Evolutionary conservation across 2,113 vertebrate genomes (phyloP), one percentile per base, ranked within the genome.

Genomic region (Phyllopteryx taeniolatus): DNA sequence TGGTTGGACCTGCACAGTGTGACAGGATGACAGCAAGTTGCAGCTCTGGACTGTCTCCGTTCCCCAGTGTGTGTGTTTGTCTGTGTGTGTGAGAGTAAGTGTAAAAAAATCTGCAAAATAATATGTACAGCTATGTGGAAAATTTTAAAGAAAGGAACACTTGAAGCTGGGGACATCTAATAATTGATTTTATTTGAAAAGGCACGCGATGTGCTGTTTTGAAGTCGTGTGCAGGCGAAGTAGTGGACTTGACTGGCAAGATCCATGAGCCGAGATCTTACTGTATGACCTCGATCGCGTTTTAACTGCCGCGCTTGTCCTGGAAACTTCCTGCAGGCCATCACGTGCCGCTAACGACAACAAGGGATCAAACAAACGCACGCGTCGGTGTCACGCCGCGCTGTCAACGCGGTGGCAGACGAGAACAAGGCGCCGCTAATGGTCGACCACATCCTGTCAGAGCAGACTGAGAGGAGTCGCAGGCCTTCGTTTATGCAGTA

Each of bases 1-100:
- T 35, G 56, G 69, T 56, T 17, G 53, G 68, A 71, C 51, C 57
- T 66, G 60, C 33, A 68, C 61, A 70, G 11, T 27, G 54, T 57
- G 54, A 57, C 54, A n/a, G 22, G n/a, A 57, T 57, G 53, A 56
- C 53, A 56, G 51, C 51, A 53, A 53, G 7, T 17, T 53, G 51
- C 51, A 53, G 54, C 54, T 57, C 54, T 57, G 54, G 54, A 57
- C 54, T 57, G 54, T 57, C 22, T 57, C 54, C 22, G 9, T 57
- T 57, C 54, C n/a, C n/a, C 54, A 27, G 27, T 63, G 44, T 73
- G 22, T 56, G 27, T 62, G 62, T 61, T 17, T 35, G 65, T 35
- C 60, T 60, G 33, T 51, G 54, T 56, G 46, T 20, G 20, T 10
- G 20, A 39, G 49, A 35, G 46, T 15, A 39, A 15, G 13, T 46